Conservation (phyloP, 2,113 vertebrate species). For the Hyaena hyaena region DNA sequence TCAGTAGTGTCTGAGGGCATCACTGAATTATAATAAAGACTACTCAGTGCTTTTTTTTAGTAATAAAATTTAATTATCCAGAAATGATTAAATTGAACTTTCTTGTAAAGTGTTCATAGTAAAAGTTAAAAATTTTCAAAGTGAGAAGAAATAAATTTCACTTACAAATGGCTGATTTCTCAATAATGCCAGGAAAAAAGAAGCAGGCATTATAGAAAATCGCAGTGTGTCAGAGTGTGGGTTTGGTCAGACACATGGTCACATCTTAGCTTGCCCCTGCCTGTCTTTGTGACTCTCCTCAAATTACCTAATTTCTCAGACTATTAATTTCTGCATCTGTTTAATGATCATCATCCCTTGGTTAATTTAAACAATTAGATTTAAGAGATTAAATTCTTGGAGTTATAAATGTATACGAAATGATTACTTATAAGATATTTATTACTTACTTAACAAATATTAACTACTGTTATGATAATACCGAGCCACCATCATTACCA, state of each 20-base stretch:
- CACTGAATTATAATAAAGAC: not conserved
- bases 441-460: not conserved
- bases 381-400: not conserved
- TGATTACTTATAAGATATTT: not conserved
- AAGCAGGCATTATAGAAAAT: not conserved
- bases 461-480: not conserved
- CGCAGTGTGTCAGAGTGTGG: not conserved
- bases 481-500: not conserved
- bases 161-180: not conserved
- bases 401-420: not conserved
- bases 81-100: not conserved
- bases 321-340: not conserved
- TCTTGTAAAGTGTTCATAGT: not conserved
- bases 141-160: not conserved
- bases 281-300: not conserved
- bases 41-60: not conserved
- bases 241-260: not conserved
- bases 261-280: not conserved
- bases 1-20: not conserved
- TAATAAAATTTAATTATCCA: conserved; percentile 24
- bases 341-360: not conserved
- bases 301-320: not conserved
- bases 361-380: not conserved
- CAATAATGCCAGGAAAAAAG: not conserved
- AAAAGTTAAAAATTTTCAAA: conserved; percentile 34